Base-by-base conservation (phyloP, 2,113 vertebrate genomes). In the Canis aureus region DNA sequence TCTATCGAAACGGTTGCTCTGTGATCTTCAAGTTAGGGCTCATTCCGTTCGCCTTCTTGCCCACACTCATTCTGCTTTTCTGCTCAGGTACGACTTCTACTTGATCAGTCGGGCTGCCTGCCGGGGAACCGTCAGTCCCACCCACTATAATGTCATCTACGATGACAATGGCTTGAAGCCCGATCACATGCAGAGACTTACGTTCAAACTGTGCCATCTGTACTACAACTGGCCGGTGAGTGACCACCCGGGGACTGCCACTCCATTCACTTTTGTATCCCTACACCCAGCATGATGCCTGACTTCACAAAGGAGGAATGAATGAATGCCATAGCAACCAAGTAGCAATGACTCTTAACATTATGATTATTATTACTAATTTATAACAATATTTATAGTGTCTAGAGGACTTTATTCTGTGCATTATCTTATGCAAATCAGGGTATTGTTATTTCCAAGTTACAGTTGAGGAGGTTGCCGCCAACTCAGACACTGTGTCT, bases 171-270 rank as follows among this genome's bases (percentile, higher is more conserved):
- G 96, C 49, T 55, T 99, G 95, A 98, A 97, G 84, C 98, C 98
- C 0, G 98, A 98, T 55, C 98, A 98, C 87, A 98, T 98, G 98
- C 98, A 98, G 78, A 97, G 98, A 29, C 97, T 99, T 10, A 98
- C 98, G 0, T 98, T 98, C 51, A 99, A 99, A 74, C 43, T 99
- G 80, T 98, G 98, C 62, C 98, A 99, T 55, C 94, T 98, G 27
- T 99, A 99, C 95, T 99, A 98, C 86, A 99, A 99, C 53, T 98
- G 98, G 98, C 95, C 96, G 29, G 98, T 98, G 86, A 98, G 98
- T 97, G 38, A 49, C 32, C 11, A 8, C 43, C 43, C 6, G 43
- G 43, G 60, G 53, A 1, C 1, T n/a, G 29, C 20, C 55, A 13
- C n/a, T 20, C 19, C 0, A 6, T 6, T 93, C 53, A 3, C 13